phyloP scores from a whole-genome alignment of 1,140 invertebrate genomes.

The Frieseomelitta varia region DNA sequence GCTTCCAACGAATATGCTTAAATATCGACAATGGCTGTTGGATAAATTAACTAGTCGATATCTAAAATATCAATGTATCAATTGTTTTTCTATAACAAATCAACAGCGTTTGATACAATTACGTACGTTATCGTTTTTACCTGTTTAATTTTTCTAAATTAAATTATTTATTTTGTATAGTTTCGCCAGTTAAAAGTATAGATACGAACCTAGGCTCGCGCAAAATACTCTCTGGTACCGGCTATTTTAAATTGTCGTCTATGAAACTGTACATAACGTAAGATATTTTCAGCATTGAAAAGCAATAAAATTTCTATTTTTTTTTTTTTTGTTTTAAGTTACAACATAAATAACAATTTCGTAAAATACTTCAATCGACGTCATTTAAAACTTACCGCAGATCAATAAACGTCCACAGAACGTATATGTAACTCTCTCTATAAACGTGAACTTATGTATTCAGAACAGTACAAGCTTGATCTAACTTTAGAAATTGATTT shows the following conservation, averaged over 20 bases:
- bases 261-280: neutral
- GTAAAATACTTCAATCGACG: neutral
- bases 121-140: constrained; percentile 1
- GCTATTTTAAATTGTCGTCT: constrained; percentile 1
- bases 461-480: constrained; percentile 47
- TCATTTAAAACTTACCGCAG: neutral
- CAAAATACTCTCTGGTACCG: neutral
- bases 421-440: constrained; percentile 9
- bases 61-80: constrained; percentile 1
- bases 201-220: too few relatives aligned
- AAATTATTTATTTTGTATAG: neutral
- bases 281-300: neutral
- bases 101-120: neutral
- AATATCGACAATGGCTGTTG: neutral
- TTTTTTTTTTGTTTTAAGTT: neutral
- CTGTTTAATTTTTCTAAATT: neutral
- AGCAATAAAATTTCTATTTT: neutral
- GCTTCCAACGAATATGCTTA: neutral
- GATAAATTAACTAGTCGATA: neutral
- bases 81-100: constrained; percentile 21
- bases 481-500: constrained; percentile 65
- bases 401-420: constrained; percentile 24
- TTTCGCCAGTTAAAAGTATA: neutral
- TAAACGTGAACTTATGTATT: constrained; percentile 32
- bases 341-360: neutral